A percentile compares a stretch with the other conserved stretches of the same genome.
These are phyloP conservation scores for Apis florea DNA, from an alignment of 1,140 invertebrate genomes.

Conservation along the genomic window DNA sequence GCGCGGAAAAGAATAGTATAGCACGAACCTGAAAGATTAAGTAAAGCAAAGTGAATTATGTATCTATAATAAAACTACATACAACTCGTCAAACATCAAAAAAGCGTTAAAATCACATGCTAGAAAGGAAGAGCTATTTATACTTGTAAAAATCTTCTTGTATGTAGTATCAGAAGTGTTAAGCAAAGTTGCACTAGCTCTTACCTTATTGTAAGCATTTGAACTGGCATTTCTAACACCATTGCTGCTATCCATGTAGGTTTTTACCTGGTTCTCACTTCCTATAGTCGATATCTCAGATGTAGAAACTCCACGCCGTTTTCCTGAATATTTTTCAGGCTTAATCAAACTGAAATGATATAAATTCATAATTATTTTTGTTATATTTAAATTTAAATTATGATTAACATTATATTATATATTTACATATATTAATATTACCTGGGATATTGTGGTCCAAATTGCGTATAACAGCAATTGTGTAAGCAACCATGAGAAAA, in stretches of 20 bases:
- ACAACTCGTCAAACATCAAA: slow-evolving; percentile 21
- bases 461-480: slow-evolving; percentile 97
- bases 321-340: slow-evolving; percentile 79
- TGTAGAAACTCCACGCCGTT: slow-evolving; percentile 77
- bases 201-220: slow-evolving; percentile 96
- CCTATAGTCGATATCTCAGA: slow-evolving; percentile 80
- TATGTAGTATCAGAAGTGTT: slow-evolving; percentile 42
- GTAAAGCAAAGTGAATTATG: slow-evolving; percentile 22
- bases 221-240: slow-evolving; percentile 90
- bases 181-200: slow-evolving; percentile 73
- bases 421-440: slow-evolving; percentile 73
- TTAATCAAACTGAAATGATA: slow-evolving; percentile 76
- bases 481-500: slow-evolving; percentile 96
- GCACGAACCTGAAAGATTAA: background rate
- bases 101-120: slow-evolving; percentile 33
- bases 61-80: background rate
- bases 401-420: too few species aligned
- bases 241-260: slow-evolving; percentile 97
- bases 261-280: slow-evolving; percentile 93
- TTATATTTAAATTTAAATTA: background rate
- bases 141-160: slow-evolving; percentile 32
- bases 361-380: background rate
- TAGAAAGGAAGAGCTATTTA: slow-evolving; percentile 41
- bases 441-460: slow-evolving; percentile 98
- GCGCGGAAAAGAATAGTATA: background rate